Base-by-base conservation (phyloP, 1,140 invertebrate species). In the Lucilia cuprina region DNA sequence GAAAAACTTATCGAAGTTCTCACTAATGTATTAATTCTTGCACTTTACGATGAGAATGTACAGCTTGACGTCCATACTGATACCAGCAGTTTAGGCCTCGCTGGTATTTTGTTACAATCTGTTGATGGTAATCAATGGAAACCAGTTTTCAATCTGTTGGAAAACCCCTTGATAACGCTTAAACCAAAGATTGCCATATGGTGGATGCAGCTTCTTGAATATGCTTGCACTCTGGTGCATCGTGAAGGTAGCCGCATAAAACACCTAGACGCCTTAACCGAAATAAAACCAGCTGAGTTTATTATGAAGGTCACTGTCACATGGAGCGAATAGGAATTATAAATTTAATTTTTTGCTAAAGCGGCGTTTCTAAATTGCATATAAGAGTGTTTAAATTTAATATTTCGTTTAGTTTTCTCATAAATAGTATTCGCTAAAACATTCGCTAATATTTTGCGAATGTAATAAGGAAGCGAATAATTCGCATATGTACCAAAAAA, bases 61-160 rank as follows among this genome's bases (percentile, higher is more conserved):
- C 19, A 70, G 17, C 84, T 80, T 34, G 74, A 60, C 86, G 3
- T 83, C 13, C 83, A 90, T 85, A 90, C 87, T 0, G 90, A 91
- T 84, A 90, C 90, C 0, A 86, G 85, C 70, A 41, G 83, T 0
- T 74, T 82, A 0, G 88, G 87, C 0, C 13, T 89, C 0, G 89
- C 84, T 0, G 87, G 86, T 0, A 87, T 91, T 4, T 75, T 91
- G 3, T 82, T 91, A 2, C 89, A 90, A 30, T 25, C 25, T 21
- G 83, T 86, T 47, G 83, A 84, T 0, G 41, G 13, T 75, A 82
- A 65, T 17, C 75, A 84, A 21, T 80, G 41, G 7, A 49, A 83
- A 47, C 85, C 83, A 1, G 80, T 85, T 19, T n/a, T 78, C 35
- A 92, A 93, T 82, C 82, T 92, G 0, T 84, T 89, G 19, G 91